Base-by-base conservation (phyloP, 2,797 vertebrate species). In the Steatocranus sp. region DNA sequence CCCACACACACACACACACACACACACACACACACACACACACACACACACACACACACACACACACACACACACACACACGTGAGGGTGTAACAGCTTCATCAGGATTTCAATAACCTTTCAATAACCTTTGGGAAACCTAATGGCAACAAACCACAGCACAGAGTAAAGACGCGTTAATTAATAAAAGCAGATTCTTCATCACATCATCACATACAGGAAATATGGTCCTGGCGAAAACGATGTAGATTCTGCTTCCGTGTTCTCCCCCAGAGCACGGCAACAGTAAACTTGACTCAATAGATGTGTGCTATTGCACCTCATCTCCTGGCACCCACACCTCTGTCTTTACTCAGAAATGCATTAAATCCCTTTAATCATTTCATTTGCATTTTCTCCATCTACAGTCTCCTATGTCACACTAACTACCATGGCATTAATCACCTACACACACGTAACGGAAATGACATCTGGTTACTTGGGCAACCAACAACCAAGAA, bases 201-300 rank as follows among this genome's bases (percentile, higher is more conserved):
- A 54, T 41, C n/a, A 18, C 30, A 17, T 56, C 38, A 9, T 78
- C 8, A 76, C n/a, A 48, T 11, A 58, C 51, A 83, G 83, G 83
- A 87, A 87, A 27, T 7, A 11, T n/a, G 18, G 73, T 83, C 27
- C 54, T 36, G 11, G 10, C 81, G 74, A 88, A 36, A 54, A 25
- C 41, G 36, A 84, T 20, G 76, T 81, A 70, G 80, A 75, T 36
- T 68, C 48, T 53, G 70, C 68, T 78, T 88, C 66, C 41, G 73
- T 41, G 73, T 20, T 73, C 43, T n/a, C 17, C 68, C 63, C 17
- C 25, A 3, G 43, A 73, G 77, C 14, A 82, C 54, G 32, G 81
- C 54, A 76, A 87, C 70, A 85, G 91, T 78, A 91, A 88, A 74
- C 75, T 5, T 38, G 76, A 82, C 30, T 76, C 17, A 12, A 1